Conservation (phyloP, 2,113 vertebrate genomes). For the Hystrix cristata region DNA sequence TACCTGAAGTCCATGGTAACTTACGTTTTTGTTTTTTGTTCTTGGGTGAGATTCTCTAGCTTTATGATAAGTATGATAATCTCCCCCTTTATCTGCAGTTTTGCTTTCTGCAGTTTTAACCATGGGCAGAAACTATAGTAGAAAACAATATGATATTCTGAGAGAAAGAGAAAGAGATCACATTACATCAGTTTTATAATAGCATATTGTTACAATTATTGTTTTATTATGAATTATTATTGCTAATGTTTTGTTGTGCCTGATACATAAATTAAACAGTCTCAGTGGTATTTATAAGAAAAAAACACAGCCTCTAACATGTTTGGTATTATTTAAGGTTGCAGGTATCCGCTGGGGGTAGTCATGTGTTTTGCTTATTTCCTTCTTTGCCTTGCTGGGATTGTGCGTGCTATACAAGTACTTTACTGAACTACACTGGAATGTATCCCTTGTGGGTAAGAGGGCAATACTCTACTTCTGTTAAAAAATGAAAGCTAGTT, state of each 20-base stretch:
- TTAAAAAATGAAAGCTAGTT: background rate
- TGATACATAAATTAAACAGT: background rate
- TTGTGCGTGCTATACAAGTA: background rate
- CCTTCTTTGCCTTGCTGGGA: background rate
- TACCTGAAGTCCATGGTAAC: conserved; percentile 34
- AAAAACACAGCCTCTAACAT: too few species aligned
- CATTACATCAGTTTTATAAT: background rate
- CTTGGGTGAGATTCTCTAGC: background rate
- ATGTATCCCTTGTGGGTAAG: background rate
- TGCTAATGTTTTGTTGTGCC: background rate
- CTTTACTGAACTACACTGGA: background rate
- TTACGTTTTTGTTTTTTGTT: background rate
- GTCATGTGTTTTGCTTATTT: background rate
- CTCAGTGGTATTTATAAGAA: too few species aligned
- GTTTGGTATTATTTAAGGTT: background rate
- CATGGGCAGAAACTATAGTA: background rate
- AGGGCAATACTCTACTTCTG: background rate
- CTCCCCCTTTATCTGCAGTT: background rate
- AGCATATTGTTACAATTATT: background rate
- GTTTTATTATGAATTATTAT: background rate
- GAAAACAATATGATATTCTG: background rate
- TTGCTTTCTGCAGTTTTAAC: background rate
- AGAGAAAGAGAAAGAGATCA: too few species aligned
- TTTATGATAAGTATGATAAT: background rate
- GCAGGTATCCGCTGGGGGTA: background rate